Evolutionary conservation across 2,113 vertebrate genomes (phyloP).

Genomic region (Nymphicus hollandicus): DNA sequence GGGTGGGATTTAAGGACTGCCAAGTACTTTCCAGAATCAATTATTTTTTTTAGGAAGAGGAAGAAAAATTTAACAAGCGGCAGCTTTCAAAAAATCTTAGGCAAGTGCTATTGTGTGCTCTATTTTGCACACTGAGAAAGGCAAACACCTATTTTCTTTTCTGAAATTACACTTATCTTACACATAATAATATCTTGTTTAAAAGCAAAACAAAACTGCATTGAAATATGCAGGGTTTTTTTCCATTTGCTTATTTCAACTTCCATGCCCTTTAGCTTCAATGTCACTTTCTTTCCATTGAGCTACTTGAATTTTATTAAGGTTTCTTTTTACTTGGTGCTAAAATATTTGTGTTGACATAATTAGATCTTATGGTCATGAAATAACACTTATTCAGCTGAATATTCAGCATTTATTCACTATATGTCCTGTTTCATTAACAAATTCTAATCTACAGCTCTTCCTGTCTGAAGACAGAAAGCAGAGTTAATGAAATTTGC

Average conservation of each 20-base stretch:
- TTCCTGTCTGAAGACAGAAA: not conserved
- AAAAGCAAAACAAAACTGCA: not conserved
- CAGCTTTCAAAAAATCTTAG: not conserved
- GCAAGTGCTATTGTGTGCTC: not conserved
- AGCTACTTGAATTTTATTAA: slow-evolving; percentile 10
- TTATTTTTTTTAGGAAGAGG: not conserved
- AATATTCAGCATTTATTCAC: slow-evolving; percentile 30
- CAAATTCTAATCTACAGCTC: not conserved
- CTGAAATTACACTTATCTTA: not conserved
- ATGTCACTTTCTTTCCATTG: not conserved
- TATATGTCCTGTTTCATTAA: not conserved
- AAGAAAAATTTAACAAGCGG: not conserved
- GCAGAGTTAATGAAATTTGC: not conserved
- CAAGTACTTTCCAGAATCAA: not conserved
- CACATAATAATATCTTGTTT: not conserved
- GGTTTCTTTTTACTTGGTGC: slow-evolving; percentile 20
- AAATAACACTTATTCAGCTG: slow-evolving; percentile 16
- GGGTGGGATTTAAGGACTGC: not conserved
- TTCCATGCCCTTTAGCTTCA: not conserved
- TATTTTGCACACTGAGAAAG: not conserved
- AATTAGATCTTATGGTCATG: not conserved
- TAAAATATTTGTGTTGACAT: slow-evolving; percentile 48
- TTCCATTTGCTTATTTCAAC: not conserved
- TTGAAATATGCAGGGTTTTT: not conserved
- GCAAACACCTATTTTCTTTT: not conserved